Evolutionary conservation across 2,888 invertebrate genomes (phyloP).

Genomic region (Serrognathus titanus): DNA sequence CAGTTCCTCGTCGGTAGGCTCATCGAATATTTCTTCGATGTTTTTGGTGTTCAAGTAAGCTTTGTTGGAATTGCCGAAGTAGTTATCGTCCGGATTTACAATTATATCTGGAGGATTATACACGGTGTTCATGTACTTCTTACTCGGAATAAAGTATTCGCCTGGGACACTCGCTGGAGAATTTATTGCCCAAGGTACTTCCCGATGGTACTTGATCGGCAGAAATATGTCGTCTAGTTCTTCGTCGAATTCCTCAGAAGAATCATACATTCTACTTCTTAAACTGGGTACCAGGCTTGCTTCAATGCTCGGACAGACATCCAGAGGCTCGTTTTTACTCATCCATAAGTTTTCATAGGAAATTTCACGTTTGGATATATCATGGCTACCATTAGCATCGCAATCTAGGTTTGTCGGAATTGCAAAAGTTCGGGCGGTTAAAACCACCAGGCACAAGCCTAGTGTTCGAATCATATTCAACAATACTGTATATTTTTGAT

Average conservation of each 20-base stretch:
- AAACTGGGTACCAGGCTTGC: slow-evolving; percentile 9
- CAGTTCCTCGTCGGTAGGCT: slow-evolving; percentile 2
- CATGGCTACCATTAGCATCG: not conserved
- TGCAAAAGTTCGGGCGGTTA: no score
- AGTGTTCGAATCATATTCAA: no score
- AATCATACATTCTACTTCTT: slow-evolving; percentile 11
- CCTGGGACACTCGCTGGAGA: not conserved
- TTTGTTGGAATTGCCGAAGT: not conserved
- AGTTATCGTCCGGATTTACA: not conserved
- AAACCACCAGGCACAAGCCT: no score
- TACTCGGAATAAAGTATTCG: not conserved
- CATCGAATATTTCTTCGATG: slow-evolving; percentile 1
- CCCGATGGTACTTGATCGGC: not conserved
- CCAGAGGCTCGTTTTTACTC: slow-evolving; percentile 9
- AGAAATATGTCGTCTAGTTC: not conserved
- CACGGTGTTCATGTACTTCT: slow-evolving; percentile 1
- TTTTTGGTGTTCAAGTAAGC: slow-evolving; percentile 7
- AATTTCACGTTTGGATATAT: slow-evolving; percentile 3
- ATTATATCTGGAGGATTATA: not conserved
- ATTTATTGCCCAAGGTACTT: not conserved
- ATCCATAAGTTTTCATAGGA: slow-evolving; percentile 7
- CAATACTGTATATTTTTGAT: no score
- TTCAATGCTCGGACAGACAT: slow-evolving; percentile 10
- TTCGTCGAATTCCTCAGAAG: not conserved
- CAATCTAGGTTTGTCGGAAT: no score